Evolutionary conservation across 2,113 vertebrate genomes (phyloP), one percentile per base, ranked within the genome.

Genomic region (Cebus imitator): DNA sequence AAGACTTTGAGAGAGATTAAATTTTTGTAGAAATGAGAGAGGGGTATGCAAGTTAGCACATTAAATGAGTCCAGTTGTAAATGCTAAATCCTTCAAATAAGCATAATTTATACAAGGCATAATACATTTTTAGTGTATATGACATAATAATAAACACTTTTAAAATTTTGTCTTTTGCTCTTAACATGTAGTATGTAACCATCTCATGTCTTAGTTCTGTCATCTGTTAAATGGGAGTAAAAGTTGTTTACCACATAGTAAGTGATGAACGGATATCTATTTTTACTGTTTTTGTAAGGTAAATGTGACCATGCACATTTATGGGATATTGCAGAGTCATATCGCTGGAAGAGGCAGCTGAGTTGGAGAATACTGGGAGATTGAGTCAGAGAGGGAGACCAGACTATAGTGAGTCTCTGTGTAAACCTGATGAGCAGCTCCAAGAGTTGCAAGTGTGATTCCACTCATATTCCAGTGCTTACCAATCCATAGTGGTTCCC

Each of bases 121-220:
- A 82, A 61, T 83, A 12, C 27, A 91, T 66, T 79, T 93, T 97
- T 90, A 80, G 20, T 93, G 37, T 90, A 30, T 78, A 30, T 64
- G 50, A 95, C 10, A n/a, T 58, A 84, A 80, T 68, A 90, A 52
- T 64, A 73, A 72, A 30, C 23, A 43, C 35, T 40, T 5, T 79
- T 83, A 35, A 66, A 89, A 55, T 93, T 93, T 83, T 93, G 40
- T 61, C 57, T 95, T 96, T 93, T 76, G n/a, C 32, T 91, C 0
- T 91, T 89, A 90, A 58, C 25, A 12, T 70, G 35, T 80, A 30
- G 48, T 61, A 2, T 4, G 80, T 95, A 82, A 81, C 64, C 30
- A 90, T 87, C 75, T 21, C 57, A 27, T 84, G 6, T 76, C 37
- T 90, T 76, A 66, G 23, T 88, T 94, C 55, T 81, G n/a, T 88